Conservation (phyloP, 2,888 invertebrate genomes). For the Elegia similella region DNA sequence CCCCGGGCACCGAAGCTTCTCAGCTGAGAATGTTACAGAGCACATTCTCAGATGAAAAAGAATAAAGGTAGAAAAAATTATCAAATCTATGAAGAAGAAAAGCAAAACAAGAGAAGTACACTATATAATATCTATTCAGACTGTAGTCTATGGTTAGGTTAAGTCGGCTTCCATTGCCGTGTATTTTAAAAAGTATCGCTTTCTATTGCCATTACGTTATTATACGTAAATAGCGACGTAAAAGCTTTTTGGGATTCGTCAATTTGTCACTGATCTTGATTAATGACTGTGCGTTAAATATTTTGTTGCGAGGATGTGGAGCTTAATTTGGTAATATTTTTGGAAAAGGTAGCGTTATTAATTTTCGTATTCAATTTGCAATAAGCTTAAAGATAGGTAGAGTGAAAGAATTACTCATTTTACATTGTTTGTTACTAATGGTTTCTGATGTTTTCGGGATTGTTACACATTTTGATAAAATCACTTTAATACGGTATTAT, state of each 20-base stretch:
- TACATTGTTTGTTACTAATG: no score
- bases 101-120: background rate
- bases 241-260: constrained; percentile 45
- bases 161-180: constrained; percentile 30
- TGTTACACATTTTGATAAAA: no score
- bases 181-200: background rate
- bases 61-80: background rate
- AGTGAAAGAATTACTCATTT: no score
- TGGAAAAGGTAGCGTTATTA: background rate
- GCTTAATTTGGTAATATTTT: constrained; percentile 6
- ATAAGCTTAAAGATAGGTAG: background rate
- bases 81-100: background rate
- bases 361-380: background rate
- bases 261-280: constrained; percentile 49
- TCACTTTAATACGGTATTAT: no score
- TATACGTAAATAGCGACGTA: constrained; percentile 29
- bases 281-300: constrained; percentile 40
- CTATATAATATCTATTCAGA: background rate
- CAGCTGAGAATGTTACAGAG: no score
- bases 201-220: constrained; percentile 14
- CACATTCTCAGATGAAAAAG: no score
- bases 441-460: no score
- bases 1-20: no score
- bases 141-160: constrained; percentile 44
- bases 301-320: constrained; percentile 1